phyloP scores from a whole-genome alignment of 2,888 invertebrate genomes.

The Deilephila elpenor region DNA sequence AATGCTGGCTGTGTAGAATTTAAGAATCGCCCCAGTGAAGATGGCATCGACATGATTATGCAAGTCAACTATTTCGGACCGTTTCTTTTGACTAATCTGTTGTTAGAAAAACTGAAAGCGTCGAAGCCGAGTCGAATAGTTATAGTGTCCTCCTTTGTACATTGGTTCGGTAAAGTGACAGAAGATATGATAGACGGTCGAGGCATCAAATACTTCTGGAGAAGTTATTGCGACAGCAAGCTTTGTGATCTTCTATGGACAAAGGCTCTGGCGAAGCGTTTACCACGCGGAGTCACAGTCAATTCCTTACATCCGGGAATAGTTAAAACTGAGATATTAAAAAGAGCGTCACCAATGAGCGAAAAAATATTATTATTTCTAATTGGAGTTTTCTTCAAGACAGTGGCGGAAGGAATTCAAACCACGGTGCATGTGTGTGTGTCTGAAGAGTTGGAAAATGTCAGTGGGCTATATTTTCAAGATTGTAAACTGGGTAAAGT shows the following conservation, averaged over 20 bases:
- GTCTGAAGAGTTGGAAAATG: constrained; percentile 87
- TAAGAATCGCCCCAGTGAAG: constrained; percentile 74
- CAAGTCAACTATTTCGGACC: constrained; percentile 89
- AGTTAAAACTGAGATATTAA: constrained; percentile 91
- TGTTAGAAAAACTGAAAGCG: constrained; percentile 76
- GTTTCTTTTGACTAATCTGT: constrained; percentile 88
- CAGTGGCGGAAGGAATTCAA: constrained; percentile 90
- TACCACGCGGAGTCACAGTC: constrained; percentile 86
- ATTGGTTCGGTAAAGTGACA: constrained; percentile 80
- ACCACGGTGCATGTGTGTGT: constrained; percentile 90
- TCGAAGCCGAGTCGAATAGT: constrained; percentile 75
- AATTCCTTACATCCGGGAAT: constrained; percentile 94
- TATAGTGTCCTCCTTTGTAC: constrained; percentile 69
- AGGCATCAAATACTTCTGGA: constrained; percentile 52
- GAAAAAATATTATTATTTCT: constrained; percentile 82
- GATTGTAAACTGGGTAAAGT: constrained; percentile 88
- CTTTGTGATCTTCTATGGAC: constrained; percentile 71
- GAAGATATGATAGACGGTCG: constrained; percentile 50
- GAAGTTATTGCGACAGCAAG: constrained; percentile 79
- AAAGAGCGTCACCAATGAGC: constrained; percentile 74
- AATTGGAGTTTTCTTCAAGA: constrained; percentile 87
- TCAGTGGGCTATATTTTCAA: constrained; percentile 90
- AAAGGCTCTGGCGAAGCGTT: constrained; percentile 67
- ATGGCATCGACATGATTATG: constrained; percentile 86
- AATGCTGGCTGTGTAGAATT: constrained; percentile 84